Base-by-base conservation (phyloP, 2,113 vertebrate species). In the Ailurus styani region DNA sequence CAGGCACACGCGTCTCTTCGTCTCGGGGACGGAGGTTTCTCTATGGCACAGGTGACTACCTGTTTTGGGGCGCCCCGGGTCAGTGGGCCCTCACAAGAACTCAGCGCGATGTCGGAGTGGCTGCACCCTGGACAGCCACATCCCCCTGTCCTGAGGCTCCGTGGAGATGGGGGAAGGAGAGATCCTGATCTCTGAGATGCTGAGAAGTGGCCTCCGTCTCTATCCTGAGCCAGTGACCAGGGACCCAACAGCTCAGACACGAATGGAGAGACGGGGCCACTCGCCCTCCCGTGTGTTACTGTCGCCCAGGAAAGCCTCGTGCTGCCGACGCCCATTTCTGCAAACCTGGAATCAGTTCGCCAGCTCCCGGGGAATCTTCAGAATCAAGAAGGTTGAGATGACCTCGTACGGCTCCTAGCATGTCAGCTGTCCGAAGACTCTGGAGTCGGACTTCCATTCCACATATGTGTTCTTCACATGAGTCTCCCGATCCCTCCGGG, bases 331-430 rank as follows among this genome's bases (percentile, higher is more conserved):
- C 4, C 2, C 4, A 0, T 45, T 21, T 77, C 45, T 23, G 25
- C 64, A 37, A 27, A 73, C 4, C 21, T 29, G 12, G 11, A 15
- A 12, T 27, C 54, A 1, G n/a, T 10, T 5, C 1, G 21, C 70
- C 79, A 20, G n/a, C 9, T 1, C 2, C 7, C 1, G 0, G 6
- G 29, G 62, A 52, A 2, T 52, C 18, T 66, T 37, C 23, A 27
- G 14, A 4, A 31, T 29, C 1, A 2, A 45, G 31, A 7, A 0
- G 13, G 0, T 0, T 9, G 7, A 17, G 40, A 34, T 40, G 17
- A n/a, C 5, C 42, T 17, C 20, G 9, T 14, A 14, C 34, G 10
- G 25, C 31, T 20, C 20, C 29, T n/a, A 34, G n/a, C 1, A 31
- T 12, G 31, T 5, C 0, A 3, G 14, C 27, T 11, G 6, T 37